Percentiles rank a stretch among this genome's conserved stretches.
These are phyloP conservation scores for Drosophila miranda DNA, from an alignment of 1,140 invertebrate species.

Conservation along the genomic window DNA sequence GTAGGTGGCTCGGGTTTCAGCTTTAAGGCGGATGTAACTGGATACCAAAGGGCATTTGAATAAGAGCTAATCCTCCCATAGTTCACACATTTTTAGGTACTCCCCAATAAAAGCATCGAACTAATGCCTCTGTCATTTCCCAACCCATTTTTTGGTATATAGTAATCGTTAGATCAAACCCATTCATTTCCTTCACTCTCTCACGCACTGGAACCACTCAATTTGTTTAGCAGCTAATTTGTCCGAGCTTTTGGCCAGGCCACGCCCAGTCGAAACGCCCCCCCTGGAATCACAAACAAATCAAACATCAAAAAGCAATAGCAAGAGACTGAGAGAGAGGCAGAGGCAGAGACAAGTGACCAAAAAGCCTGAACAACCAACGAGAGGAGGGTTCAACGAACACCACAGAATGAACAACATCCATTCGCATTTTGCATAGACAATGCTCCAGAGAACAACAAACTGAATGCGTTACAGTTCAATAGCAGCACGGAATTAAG, in stretches of 20 bases:
- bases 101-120: too few species aligned
- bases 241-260: constrained; percentile 10
- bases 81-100: too few species aligned
- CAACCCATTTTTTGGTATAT: too few species aligned
- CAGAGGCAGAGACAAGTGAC: constrained; percentile 45
- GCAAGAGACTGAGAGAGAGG: constrained; percentile 1
- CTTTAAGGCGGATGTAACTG: too few species aligned
- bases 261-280: neutral
- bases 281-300: constrained; percentile 8
- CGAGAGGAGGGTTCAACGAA: constrained; percentile 52
- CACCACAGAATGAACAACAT: constrained; percentile 40
- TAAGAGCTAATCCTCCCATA: too few species aligned
- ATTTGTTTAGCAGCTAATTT: constrained; percentile 24
- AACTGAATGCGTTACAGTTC: constrained; percentile 73
- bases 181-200: neutral
- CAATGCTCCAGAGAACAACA: constrained; percentile 41
- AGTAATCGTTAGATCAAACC: too few species aligned
- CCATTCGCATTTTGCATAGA: constrained; percentile 61
- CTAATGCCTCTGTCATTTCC: too few species aligned
- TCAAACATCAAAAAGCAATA: constrained; percentile 38
- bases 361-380: constrained; percentile 62
- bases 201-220: neutral
- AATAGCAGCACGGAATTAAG: constrained; percentile 32
- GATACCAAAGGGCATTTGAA: too few species aligned
- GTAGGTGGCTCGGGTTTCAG: too few species aligned